phyloP scores from a whole-genome alignment of 2,888 invertebrate species.

The Diplolepis rosae region DNA sequence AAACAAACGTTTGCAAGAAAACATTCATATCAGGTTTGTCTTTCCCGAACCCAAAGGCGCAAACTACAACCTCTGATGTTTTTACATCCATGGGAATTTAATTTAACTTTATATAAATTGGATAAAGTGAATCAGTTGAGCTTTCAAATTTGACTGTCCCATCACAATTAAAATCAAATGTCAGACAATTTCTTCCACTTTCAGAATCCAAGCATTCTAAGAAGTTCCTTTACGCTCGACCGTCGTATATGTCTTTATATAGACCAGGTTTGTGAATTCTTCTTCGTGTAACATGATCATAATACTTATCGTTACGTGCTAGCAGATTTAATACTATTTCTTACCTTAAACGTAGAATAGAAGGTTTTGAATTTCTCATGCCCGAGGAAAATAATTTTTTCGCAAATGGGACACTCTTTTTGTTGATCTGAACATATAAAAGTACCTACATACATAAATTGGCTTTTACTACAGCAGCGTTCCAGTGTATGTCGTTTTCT shows the following conservation, averaged over 20 bases:
- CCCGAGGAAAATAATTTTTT: slow-evolving; percentile 17
- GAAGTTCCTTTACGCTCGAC: no score
- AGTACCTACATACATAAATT: no score
- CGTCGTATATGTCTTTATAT: no score
- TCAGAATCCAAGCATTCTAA: neutral
- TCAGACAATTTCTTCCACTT: slow-evolving; percentile 24
- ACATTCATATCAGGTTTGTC: slow-evolving; percentile 43
- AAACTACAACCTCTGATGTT: no score
- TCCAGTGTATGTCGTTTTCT: no score
- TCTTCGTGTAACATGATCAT: no score
- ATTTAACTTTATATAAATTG: slow-evolving; percentile 41
- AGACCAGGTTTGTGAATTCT: no score
- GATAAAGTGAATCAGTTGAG: slow-evolving; percentile 40
- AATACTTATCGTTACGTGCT: no score
- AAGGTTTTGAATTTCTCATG: slow-evolving; percentile 36
- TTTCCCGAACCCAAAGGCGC: no score
- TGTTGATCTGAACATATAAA: no score
- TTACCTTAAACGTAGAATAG: slow-evolving; percentile 37
- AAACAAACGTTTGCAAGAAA: slow-evolving; percentile 34
- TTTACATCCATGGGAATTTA: slow-evolving; percentile 38
- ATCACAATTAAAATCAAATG: slow-evolving; percentile 43
- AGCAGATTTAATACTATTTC: no score
- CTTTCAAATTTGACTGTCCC: slow-evolving; percentile 40
- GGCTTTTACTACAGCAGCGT: no score
- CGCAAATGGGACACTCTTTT: slow-evolving; percentile 1